Evolutionary conservation across 1,140 invertebrate genomes (phyloP).

Genomic region (Tribolium castaneum): DNA sequence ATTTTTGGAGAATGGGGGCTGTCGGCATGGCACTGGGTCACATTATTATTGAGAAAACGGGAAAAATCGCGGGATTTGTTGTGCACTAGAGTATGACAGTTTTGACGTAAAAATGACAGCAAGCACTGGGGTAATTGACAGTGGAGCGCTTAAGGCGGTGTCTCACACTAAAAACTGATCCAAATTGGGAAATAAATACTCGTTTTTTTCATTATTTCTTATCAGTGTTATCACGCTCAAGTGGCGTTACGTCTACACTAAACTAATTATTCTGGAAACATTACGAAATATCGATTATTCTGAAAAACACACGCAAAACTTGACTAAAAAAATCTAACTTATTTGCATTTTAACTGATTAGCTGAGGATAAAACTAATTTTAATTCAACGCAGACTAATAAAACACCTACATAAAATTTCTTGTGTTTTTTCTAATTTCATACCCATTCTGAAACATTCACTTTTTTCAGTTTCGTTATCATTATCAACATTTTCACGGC

Average conservation of each 20-base stretch:
- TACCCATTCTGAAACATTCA: no score
- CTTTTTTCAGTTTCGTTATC: no score
- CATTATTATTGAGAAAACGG: background rate
- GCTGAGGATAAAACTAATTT: background rate
- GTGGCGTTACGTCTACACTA: background rate
- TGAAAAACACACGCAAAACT: background rate
- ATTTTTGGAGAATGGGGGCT: background rate
- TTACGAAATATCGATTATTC: background rate
- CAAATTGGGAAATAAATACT: background rate
- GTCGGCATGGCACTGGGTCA: background rate
- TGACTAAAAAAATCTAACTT: background rate
- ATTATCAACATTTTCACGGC: no score
- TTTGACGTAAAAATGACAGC: slow-evolving; percentile 2
- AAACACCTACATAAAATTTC: no score
- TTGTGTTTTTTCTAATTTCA: no score
- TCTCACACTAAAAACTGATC: background rate
- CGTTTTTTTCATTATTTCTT: background rate
- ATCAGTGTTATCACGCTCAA: background rate
- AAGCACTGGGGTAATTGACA: background rate
- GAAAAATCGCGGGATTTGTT: background rate
- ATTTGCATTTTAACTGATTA: background rate
- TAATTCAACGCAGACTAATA: no score
- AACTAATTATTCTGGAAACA: background rate
- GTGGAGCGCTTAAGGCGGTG: background rate
- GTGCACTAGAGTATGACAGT: background rate